Evolutionary conservation across 2,113 vertebrate species (phyloP), one percentile per base, ranked within the genome.

Genomic region (Heloderma charlesbogerti): DNA sequence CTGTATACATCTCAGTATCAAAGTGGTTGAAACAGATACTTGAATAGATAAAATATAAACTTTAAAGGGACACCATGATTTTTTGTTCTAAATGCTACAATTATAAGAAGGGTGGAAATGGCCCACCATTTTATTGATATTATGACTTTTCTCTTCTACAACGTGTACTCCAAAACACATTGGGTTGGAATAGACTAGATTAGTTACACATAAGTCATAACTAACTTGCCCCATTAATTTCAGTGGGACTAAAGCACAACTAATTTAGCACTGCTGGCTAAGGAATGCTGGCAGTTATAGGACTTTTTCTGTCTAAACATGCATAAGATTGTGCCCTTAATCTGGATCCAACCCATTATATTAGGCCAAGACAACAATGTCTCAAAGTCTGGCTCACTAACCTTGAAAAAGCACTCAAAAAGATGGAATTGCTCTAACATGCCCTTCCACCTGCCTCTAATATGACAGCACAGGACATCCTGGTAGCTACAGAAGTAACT

Each of bases 31-130:
- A 37, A 86, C 0, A 45, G 34, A 31, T 72, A 16, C 84, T 91
- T 82, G 93, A 86, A 75, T 0, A 27, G 66, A 85, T 72, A 86
- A 81, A 92, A 75, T 2, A 84, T 0, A 90, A 29, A 25, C 31
- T 3, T 51, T n/a, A n/a, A n/a, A n/a, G n/a, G n/a, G n/a, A n/a
- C n/a, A n/a, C n/a, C n/a, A n/a, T n/a, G n/a, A n/a, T n/a, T n/a
- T n/a, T n/a, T 18, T 2, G n/a, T 51, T 67, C n/a, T n/a, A n/a
- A n/a, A n/a, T n/a, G n/a, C 79, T 69, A 60, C 29, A 84, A 0
- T 2, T 51, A 57, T 34, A 66, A 31, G 6, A 90, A 85, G 6
- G 9, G 45, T 80, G 78, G 27, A 29, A 13, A 80, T 69, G 78
- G 9, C 71, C 34, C 9, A n/a, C 10, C 18, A 16, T 20, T 4